Conservation (phyloP, 35 echinoderm and acorn worm species). For the Heliocidaris tuberculata region DNA sequence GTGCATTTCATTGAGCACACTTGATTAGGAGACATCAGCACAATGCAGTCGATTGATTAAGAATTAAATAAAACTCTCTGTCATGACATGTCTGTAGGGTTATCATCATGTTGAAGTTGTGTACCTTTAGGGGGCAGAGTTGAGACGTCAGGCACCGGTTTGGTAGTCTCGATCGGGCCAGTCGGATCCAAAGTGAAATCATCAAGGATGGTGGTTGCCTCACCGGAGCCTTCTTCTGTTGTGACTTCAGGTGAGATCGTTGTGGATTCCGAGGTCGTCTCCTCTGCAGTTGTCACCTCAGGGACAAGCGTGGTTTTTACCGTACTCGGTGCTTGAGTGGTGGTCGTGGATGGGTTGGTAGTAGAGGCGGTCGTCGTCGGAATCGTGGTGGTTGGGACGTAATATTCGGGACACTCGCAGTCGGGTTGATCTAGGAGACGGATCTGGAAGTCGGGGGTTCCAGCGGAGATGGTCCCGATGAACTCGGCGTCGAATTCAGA, state of each 20-base stretch:
- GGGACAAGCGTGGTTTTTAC: neutral
- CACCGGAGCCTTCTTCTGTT: neutral
- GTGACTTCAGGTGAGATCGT: neutral
- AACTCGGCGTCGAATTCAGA: neutral
- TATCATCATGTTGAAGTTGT: no score
- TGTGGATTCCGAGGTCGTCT: neutral
- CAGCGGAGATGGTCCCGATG: neutral
- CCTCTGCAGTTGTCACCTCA: neutral
- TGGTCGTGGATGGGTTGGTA: neutral
- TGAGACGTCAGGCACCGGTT: neutral
- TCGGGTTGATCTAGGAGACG: slow-evolving; percentile 11
- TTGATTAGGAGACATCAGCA: no score
- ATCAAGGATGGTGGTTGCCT: neutral
- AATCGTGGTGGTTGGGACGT: slow-evolving; percentile 35
- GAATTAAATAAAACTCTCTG: no score
- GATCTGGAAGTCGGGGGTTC: slow-evolving; percentile 22
- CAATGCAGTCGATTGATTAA: no score
- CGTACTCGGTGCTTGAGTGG: neutral
- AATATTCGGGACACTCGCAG: slow-evolving; percentile 14
- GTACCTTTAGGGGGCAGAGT: slow-evolving; percentile 19
- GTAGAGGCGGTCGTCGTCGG: slow-evolving; percentile 1
- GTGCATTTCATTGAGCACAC: no score
- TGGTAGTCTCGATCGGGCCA: neutral
- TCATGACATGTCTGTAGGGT: no score
- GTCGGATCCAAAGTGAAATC: neutral